phyloP scores from a whole-genome alignment of 1,140 invertebrate genomes.

The Monomorium pharaonis region DNA sequence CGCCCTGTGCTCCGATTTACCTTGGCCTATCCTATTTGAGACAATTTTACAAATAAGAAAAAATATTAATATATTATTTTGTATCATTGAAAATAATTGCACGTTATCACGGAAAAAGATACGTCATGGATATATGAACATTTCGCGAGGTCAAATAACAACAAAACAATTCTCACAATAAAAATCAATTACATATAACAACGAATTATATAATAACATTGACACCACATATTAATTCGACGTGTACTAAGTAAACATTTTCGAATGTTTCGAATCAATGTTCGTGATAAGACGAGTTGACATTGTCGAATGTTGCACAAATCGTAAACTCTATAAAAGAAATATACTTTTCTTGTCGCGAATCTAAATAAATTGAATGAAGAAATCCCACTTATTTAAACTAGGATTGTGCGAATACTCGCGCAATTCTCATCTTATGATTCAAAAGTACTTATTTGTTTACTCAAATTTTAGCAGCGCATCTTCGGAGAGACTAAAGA shows the following conservation, averaged over 20 bases:
- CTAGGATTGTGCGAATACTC: constrained; percentile 20
- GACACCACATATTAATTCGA: constrained; percentile 23
- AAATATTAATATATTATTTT: no score
- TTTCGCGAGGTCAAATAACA: constrained; percentile 58
- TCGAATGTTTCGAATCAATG: neutral
- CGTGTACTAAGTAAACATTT: neutral
- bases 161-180: constrained; percentile 72
- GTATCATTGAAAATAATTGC: constrained; percentile 70
- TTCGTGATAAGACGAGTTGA: neutral
- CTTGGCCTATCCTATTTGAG: no score
- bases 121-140: neutral
- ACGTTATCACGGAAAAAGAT: constrained; percentile 55
- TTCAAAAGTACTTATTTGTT: neutral
- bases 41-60: no score
- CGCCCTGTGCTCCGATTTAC: no score
- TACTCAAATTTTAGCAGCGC: neutral
- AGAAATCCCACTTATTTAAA: constrained; percentile 3
- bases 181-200: constrained; percentile 58
- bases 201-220: constrained; percentile 30
- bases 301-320: constrained; percentile 25
- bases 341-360: neutral
- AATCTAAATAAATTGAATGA: constrained; percentile 14
- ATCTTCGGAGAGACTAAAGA: no score
- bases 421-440: neutral
- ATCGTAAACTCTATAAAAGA: constrained; percentile 19